A percentile compares a stretch with the other conserved stretches of the same genome.
phyloP scores from a whole-genome alignment of 2,888 invertebrate genomes.

The Chloroclystis v-ata region DNA sequence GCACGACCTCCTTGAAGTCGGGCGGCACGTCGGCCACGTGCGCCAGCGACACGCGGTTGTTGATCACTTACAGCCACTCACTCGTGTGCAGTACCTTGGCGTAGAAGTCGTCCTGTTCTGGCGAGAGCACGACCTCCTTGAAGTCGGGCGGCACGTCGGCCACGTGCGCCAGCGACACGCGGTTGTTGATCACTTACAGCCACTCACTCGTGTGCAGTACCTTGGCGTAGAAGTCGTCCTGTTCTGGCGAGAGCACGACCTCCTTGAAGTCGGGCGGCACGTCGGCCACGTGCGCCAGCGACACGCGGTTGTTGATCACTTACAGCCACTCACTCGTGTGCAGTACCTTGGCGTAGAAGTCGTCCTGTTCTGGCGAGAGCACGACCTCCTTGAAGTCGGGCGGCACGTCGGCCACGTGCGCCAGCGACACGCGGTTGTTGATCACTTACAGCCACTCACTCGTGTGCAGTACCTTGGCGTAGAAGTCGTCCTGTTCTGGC shows the following conservation, averaged over 20 bases:
- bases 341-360: slow-evolving; percentile 92
- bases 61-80: too few species aligned
- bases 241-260: too few species aligned
- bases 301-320: background rate
- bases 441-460: slow-evolving; percentile 91
- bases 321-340: slow-evolving; percentile 3
- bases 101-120: slow-evolving; percentile 98
- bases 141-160: slow-evolving; percentile 93
- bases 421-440: slow-evolving; percentile 95
- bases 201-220: slow-evolving; percentile 81
- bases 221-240: too few species aligned
- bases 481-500: too few species aligned
- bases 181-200: slow-evolving; percentile 93
- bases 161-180: slow-evolving; percentile 91
- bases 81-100: slow-evolving; percentile 80
- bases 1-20: too few species aligned
- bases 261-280: too few species aligned
- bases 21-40: background rate
- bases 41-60: background rate
- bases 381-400: slow-evolving; percentile 96
- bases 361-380: slow-evolving; percentile 95
- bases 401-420: slow-evolving; percentile 88
- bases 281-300: background rate
- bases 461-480: too few species aligned
- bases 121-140: slow-evolving; percentile 94